Evolutionary conservation across 2,113 vertebrate genomes (phyloP), one percentile per base, ranked within the genome.

Genomic region (Pseudois nayaur): DNA sequence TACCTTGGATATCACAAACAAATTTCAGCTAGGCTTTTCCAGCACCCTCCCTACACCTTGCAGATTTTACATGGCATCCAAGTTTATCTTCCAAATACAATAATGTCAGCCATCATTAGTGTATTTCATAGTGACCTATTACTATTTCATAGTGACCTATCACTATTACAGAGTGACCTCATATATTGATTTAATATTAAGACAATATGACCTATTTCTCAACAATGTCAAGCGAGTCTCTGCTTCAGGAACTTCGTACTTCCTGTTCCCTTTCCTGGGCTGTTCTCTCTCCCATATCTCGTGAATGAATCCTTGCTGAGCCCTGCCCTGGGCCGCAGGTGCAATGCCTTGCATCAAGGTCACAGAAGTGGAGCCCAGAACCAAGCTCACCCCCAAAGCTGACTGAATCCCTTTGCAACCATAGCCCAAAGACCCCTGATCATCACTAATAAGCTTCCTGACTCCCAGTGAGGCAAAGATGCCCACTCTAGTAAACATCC

Each of bases 31-130:
- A 36, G n/a, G 17, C 12, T 91, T 78, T 86, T 78, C 8, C 6
- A 17, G 9, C 11, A 45, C 3, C 2, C 1, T 76, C 3, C 10
- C 29, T 91, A 25, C 0, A 43, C 0, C 27, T 40, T 79, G 43
- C 6, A 92, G 15, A 19, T 48, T 89, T 82, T 94, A 40, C 57
- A 76, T 33, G 33, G 3, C 3, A 27, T 27, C 0, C 4, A 89
- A 76, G 36, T 13, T 71, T 13, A 76, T 64, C 21, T 48, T 33
- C 52, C 40, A n/a, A 45, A 17, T 83, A 43, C 10, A 57, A 45
- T 48, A 83, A 19, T 19, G 17, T 64, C 8, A 71, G 29, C 2
- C 9, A 7, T 25, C 17, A 82, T 82, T 36, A 62, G 40, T 76
- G 1, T 19, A 87, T 67, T 64, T 59, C 43, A 59, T 36, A 64